phyloP scores from a whole-genome alignment of 2,797 vertebrate genomes.

The Melanotaenia pygmaea region DNA sequence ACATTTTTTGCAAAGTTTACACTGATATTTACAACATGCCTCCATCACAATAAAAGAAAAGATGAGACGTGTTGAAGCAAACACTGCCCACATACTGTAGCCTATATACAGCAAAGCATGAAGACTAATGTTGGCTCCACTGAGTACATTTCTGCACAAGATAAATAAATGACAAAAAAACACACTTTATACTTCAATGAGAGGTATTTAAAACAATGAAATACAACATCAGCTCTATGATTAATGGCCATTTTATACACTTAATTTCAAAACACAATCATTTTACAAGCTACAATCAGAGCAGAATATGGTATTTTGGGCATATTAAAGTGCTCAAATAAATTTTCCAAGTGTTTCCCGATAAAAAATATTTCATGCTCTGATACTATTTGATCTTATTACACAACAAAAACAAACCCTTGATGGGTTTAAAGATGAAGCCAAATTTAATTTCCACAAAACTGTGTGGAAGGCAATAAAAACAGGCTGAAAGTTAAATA shows the following conservation, averaged over 20 bases:
- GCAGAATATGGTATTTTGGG: constrained; percentile 64
- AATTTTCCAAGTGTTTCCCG: constrained; percentile 49
- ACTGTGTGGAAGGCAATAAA: constrained; percentile 12
- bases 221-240: constrained; percentile 71
- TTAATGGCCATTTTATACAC: constrained; percentile 69
- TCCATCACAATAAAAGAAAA: constrained; percentile 43
- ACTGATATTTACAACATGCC: constrained; percentile 68
- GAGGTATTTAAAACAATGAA: constrained; percentile 73
- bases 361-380: constrained; percentile 28
- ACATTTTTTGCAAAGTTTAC: constrained; percentile 58
- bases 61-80: constrained; percentile 34
- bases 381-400: constrained; percentile 13
- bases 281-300: constrained; percentile 76
- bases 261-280: constrained; percentile 74
- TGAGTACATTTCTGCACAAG: constrained; percentile 65
- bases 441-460: constrained; percentile 8
- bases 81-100: constrained; percentile 35
- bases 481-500: constrained; percentile 6
- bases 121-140: constrained; percentile 52
- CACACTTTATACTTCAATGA: constrained; percentile 64
- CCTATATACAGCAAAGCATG: constrained; percentile 41
- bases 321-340: constrained; percentile 80
- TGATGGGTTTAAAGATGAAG: constrained; percentile 9
- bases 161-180: constrained; percentile 75
- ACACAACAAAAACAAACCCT: constrained; percentile 13